Base-by-base conservation (phyloP, 2,888 invertebrate genomes). In the Lysandra coridon region DNA sequence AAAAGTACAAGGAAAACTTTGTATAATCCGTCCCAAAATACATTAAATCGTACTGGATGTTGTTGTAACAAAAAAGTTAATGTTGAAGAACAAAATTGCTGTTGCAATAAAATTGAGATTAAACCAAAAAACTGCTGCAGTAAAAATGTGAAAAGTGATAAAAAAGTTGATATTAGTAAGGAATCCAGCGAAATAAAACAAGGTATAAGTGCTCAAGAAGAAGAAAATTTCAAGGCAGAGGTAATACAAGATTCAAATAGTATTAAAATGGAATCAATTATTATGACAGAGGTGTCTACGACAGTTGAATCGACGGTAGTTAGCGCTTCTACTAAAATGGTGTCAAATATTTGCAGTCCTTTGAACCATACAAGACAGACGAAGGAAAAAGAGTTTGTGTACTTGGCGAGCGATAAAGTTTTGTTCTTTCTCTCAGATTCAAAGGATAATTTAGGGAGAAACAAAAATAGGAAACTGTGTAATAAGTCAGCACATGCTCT, bases 241-340 rank as follows among this genome's bases (percentile, higher is more conserved):
- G 85, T 88, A 83, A 89, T 88, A 0, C 90, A 91, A 81, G 85
- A 86, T 80, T 89, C 88, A 0, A 85, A 80, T 80, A 78, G 82
- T 84, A 78, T 76, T 84, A 84, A 82, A 80, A 82, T 84, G 37
- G 85, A 84, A 49, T 83, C 84, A 37, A 85, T 33, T 83, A 83
- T 5, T 73, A 84, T 44, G 82, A 85, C 37, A 85, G 83, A 81
- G 49, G 82, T 80, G 17, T 83, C 81, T 0, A 78, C 80, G n/a
- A 80, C 44, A 57, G 17, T 78, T 44, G 78, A 78, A 69, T 69
- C 69, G 30, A 44, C 17, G 49, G 44, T 69, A n/a, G 33, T 78
- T 10, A 78, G 69, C 64, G 69, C 7, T 69, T 69, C 49, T 14
- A 6, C 76, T 30, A 76, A 75, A 75, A 49, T 57, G 53, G 33